Percentiles rank a stretch among this genome's conserved stretches.
Evolutionary conservation across 2,797 vertebrate species (phyloP).

Genomic region (Otus scops): DNA sequence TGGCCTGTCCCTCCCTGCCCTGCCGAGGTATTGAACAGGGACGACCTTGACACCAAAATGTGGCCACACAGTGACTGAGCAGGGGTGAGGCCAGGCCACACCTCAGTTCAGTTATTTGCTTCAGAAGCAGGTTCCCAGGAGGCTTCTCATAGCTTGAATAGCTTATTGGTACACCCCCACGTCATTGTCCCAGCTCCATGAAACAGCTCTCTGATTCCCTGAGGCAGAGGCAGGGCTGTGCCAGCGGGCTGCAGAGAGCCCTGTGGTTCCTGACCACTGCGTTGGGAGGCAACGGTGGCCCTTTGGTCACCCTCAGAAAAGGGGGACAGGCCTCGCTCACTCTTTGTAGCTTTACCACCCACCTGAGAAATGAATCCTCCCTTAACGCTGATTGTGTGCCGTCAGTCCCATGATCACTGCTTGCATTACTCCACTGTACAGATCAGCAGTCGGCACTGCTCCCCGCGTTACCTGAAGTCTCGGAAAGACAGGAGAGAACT

Average conservation of each 20-base stretch:
- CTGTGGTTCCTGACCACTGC: not conserved
- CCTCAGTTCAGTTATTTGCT: conserved; percentile 21
- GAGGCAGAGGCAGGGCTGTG: not conserved
- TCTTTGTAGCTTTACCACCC: not conserved
- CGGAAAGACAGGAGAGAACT: not conserved
- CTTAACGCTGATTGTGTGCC: not conserved
- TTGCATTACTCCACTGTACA: not conserved
- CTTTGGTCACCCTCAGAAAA: not conserved
- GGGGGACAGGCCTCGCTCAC: not conserved
- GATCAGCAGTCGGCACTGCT: not conserved
- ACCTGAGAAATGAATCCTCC: not conserved
- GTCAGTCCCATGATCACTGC: rapidly evolving
- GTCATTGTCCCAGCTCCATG: not conserved
- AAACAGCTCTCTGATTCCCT: rapidly evolving
- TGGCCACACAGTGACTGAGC: not conserved
- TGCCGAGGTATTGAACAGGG: not conserved
- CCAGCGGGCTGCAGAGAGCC: not conserved
- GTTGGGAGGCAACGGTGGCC: not conserved
- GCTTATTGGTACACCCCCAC: not conserved
- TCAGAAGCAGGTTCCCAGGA: conserved; percentile 17
- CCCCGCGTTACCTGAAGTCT: not conserved
- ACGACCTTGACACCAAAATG: not conserved
- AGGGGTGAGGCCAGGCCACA: conserved; percentile 41
- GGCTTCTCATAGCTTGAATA: not conserved
- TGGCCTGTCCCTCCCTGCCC: not conserved